These are phyloP conservation scores for Cotesia glomerata DNA, from an alignment of 1,140 invertebrate genomes.

Conservation along the genomic window DNA sequence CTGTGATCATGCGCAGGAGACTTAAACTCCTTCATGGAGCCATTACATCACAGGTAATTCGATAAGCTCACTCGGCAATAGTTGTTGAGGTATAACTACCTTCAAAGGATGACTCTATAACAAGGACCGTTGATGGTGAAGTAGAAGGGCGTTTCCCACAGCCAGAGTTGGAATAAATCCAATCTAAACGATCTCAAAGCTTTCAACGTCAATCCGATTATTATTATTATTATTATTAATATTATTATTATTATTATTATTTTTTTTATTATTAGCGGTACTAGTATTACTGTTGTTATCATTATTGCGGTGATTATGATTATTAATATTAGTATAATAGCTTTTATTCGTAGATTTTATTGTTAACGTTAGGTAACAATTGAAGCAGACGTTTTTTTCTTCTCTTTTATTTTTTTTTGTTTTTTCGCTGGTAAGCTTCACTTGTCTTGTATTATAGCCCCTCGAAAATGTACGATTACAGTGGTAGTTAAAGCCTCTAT, in stretches of 20 bases:
- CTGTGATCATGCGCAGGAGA: neutral
- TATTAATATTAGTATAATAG: no score
- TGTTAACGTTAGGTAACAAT: no score
- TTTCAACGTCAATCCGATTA: conserved; percentile 19
- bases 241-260: neutral
- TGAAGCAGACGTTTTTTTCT: no score
- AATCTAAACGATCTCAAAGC: neutral
- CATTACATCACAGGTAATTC: conserved; percentile 22
- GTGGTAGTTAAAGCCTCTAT: conserved; percentile 27
- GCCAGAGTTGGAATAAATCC: conserved; percentile 11
- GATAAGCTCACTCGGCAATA: conserved; percentile 15
- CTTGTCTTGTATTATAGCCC: neutral
- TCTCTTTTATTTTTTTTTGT: no score
- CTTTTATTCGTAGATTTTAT: no score
- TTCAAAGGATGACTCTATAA: conserved; percentile 10
- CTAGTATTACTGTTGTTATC: neutral
- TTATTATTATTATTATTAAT: conserved; percentile 11
- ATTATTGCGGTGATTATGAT: neutral
- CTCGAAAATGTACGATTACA: conserved; percentile 28
- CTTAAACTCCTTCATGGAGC: neutral
- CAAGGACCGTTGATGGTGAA: conserved; percentile 13
- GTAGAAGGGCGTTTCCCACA: conserved; percentile 18
- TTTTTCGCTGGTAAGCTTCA: neutral
- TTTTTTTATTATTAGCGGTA: conserved; percentile 12
- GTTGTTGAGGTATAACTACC: conserved; percentile 4